phyloP scores from a whole-genome alignment of 2,797 vertebrate species.

The Pygocentrus nattereri region DNA sequence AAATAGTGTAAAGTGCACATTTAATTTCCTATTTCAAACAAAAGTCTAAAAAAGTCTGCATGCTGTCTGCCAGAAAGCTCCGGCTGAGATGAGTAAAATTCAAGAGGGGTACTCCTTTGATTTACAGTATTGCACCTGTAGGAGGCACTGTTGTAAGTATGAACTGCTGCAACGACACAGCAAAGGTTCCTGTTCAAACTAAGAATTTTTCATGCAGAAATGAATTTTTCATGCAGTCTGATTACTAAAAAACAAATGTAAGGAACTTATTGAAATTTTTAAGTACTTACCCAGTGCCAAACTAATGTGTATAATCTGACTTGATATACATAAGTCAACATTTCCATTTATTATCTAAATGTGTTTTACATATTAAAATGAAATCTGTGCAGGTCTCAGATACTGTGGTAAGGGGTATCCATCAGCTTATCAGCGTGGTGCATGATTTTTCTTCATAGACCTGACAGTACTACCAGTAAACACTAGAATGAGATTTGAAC shows the following conservation, averaged over 20 bases:
- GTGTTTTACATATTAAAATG: conserved; percentile 4
- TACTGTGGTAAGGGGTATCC: conserved; percentile 34
- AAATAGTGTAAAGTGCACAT: too few species aligned
- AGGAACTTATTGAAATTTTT: background rate
- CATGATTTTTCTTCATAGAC: conserved; percentile 63
- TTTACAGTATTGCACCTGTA: background rate
- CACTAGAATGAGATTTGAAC: conserved; percentile 3
- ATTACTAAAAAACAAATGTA: background rate
- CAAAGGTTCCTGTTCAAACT: background rate
- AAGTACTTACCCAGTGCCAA: background rate
- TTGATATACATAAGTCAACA: too few species aligned
- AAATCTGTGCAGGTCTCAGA: conserved; percentile 54
- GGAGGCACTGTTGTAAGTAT: background rate
- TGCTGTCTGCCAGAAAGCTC: too few species aligned
- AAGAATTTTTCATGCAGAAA: background rate
- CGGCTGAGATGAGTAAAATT: too few species aligned
- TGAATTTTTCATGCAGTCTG: background rate
- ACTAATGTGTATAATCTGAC: background rate
- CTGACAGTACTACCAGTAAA: conserved; percentile 12
- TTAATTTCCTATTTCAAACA: too few species aligned
- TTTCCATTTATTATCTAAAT: background rate
- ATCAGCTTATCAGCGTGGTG: conserved; percentile 63
- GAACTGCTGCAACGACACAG: background rate
- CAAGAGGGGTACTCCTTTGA: background rate
- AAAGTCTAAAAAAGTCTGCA: too few species aligned